Conservation (phyloP, 2,113 vertebrate species). For the Caretta caretta region DNA sequence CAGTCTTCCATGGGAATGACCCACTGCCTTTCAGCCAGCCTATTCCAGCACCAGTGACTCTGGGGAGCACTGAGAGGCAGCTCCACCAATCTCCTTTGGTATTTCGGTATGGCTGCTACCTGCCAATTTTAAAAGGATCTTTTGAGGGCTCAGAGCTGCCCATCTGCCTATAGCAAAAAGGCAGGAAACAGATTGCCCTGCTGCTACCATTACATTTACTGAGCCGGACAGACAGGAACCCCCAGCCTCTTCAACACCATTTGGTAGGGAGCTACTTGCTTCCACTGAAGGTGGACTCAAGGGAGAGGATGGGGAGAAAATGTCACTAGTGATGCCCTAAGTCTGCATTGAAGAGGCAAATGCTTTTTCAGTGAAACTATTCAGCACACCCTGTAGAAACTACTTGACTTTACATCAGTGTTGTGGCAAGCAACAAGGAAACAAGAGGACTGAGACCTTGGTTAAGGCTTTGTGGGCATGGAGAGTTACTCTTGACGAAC, state of each 20-base stretch:
- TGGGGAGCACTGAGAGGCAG: too few species aligned
- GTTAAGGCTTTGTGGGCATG: background rate
- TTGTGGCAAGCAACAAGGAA: background rate
- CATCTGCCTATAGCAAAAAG: background rate
- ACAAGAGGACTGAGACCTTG: background rate
- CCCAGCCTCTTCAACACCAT: background rate
- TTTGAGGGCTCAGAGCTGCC: background rate
- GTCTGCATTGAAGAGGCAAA: background rate
- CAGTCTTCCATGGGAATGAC: too few species aligned
- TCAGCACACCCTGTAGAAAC: background rate
- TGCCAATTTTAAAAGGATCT: too few species aligned
- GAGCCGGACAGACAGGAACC: background rate
- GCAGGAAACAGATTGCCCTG: background rate
- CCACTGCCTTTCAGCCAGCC: too few species aligned
- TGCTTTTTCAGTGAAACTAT: background rate
- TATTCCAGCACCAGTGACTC: too few species aligned
- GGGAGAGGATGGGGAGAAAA: background rate
- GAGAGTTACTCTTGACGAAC: background rate
- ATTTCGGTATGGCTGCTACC: too few species aligned
- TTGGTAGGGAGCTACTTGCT: background rate
- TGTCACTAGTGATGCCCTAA: background rate
- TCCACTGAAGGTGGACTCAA: background rate
- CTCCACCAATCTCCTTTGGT: too few species aligned
- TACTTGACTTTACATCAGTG: background rate
- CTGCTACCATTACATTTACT: background rate